These are phyloP conservation scores for Pentalonia nigronervosa DNA, from an alignment of 1,140 invertebrate species.

Conservation along the genomic window DNA sequence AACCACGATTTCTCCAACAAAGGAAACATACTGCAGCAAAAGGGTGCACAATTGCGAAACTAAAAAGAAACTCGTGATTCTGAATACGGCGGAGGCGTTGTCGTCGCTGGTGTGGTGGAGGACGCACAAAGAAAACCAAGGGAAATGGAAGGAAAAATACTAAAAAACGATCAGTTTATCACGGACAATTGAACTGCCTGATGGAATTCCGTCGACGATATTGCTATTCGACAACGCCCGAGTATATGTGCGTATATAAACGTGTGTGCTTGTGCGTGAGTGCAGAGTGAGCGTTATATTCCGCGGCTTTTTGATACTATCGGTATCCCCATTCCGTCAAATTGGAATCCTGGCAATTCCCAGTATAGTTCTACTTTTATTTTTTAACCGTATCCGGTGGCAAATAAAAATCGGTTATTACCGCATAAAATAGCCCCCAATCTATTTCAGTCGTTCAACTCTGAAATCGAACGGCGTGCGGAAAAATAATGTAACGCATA, in stretches of 20 bases:
- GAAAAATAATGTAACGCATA: not conserved
- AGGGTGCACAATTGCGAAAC: not conserved
- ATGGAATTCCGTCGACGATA: slow-evolving; percentile 56
- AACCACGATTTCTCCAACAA: slow-evolving; percentile 12
- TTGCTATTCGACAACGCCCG: slow-evolving; percentile 37
- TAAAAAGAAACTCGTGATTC: not conserved
- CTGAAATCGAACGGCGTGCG: not conserved
- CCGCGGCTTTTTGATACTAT: slow-evolving; percentile 57
- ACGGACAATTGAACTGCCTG: slow-evolving; percentile 58
- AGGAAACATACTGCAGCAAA: not conserved
- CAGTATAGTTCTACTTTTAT: slow-evolving; percentile 1
- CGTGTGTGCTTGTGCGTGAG: not conserved
- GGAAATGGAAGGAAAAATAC: slow-evolving; percentile 42
- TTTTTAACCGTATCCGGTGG: slow-evolving; percentile 46
- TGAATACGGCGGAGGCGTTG: not conserved
- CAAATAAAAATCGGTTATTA: slow-evolving; percentile 58
- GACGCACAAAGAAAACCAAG: slow-evolving; percentile 8
- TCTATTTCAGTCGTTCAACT: slow-evolving; percentile 38
- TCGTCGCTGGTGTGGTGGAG: not conserved
- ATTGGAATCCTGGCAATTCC: slow-evolving; percentile 55
- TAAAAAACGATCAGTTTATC: slow-evolving; percentile 56
- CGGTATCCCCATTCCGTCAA: slow-evolving; percentile 55
- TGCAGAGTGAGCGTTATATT: slow-evolving; percentile 48
- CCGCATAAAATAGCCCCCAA: slow-evolving; percentile 57
- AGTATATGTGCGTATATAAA: not conserved